Evolutionary conservation across 2,888 invertebrate species (phyloP), one percentile per base, ranked within the genome.

Genomic region (Pammene aurita): DNA sequence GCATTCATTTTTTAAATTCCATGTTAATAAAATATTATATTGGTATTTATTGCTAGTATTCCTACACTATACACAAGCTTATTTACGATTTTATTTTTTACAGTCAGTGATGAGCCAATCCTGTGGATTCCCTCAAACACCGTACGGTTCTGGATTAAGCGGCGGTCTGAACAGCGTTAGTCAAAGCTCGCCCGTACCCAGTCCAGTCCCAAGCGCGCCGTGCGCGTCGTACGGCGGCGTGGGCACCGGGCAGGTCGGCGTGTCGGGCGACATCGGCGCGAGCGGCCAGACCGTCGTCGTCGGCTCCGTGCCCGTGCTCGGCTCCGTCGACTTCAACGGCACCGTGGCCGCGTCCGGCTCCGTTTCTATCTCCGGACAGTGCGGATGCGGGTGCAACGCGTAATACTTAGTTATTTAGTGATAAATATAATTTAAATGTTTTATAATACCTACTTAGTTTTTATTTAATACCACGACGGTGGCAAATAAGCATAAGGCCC

Each of bases 231-330:
- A 78, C 73, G 78, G 78, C 16, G 79, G 78, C 34, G 63, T 67
- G 16, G 81, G 82, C 60, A 68, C 76, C 44, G 82, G 81, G 55
- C 72, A 77, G 56, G 71, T 80, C n/a, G 72, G 72, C 38, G 75
- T 78, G 42, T 71, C 76, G 6, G 77, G 82, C 10, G 79, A 78
- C 66, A 71, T 84, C 71, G 77, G 74, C 67, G 75, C 77, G 42
- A 68, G 71, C 55, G 76, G 82, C 68, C 76, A 74, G 55, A 78
- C 81, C 48, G 74, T 76, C 64, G 77, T 83, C 57, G 75, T 76
- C 10, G 82, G 84, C 63, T 77, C 79, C 63, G 78, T 83, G 42
- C 83, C 84, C 74, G 71, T 41, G 76, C 77, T 1, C 79, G 82
- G 7, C 72, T 58, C 72, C 54, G 71, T 58, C 68, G 50, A 34